Evolutionary conservation across 2,888 invertebrate species (phyloP).

Genomic region (Cryptus armator): DNA sequence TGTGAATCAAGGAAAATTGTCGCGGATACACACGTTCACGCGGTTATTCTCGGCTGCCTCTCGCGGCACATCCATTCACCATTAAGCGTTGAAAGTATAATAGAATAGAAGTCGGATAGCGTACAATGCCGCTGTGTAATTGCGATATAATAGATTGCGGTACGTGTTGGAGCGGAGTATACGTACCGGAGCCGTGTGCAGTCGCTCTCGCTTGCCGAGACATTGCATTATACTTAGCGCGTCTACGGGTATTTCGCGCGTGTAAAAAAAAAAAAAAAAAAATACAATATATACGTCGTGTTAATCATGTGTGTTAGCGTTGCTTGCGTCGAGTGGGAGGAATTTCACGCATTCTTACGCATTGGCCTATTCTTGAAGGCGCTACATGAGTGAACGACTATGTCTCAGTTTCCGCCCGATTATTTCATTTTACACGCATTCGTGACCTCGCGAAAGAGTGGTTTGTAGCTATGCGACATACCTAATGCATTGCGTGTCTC

Average conservation of each 20-base stretch:
- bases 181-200: neutral
- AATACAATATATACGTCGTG: neutral
- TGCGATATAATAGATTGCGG: constrained; percentile 53
- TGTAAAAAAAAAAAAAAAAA: too few relatives aligned
- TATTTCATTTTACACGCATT: constrained; percentile 21
- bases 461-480: neutral
- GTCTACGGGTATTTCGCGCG: too few relatives aligned
- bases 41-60: constrained; percentile 16
- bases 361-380: too few relatives aligned
- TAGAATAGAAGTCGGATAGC: constrained; percentile 17
- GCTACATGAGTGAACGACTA: neutral
- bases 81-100: constrained; percentile 48
- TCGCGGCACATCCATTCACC: constrained; percentile 5
- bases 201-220: neutral
- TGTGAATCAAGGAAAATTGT: constrained; percentile 52
- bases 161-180: constrained; percentile 23
- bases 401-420: constrained; percentile 4
- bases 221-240: neutral
- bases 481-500: neutral
- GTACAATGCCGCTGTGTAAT: constrained; percentile 46
- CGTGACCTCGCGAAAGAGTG: constrained; percentile 6
- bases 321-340: constrained; percentile 9
- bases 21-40: constrained; percentile 9
- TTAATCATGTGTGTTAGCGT: constrained; percentile 29
- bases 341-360: constrained; percentile 31